Percentiles rank a stretch among this genome's conserved stretches.
Evolutionary conservation across 2,888 invertebrate genomes (phyloP).

Genomic region (Gibbula magus): DNA sequence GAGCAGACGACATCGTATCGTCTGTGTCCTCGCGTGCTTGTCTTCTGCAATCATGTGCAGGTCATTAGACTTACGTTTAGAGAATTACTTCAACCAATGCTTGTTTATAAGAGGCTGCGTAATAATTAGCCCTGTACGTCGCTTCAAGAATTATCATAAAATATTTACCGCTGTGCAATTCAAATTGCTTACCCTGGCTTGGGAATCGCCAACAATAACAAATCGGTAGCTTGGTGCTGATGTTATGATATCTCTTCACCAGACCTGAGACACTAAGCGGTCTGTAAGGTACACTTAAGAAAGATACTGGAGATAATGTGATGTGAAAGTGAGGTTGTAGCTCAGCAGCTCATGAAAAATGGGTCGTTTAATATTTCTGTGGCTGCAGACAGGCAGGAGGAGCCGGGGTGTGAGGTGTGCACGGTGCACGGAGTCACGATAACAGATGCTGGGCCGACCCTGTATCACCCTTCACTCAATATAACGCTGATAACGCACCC

Average conservation of each 20-base stretch:
- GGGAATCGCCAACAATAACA: background rate
- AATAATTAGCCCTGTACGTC: slow-evolving; percentile 1
- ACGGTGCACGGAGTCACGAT: background rate
- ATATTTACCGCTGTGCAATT: slow-evolving; percentile 5
- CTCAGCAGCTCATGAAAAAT: too few species aligned
- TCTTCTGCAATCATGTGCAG: background rate
- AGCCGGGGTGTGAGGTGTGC: background rate
- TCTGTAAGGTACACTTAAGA: too few species aligned
- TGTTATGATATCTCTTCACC: too few species aligned
- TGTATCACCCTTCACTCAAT: background rate
- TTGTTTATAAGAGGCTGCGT: background rate
- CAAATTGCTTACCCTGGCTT: background rate
- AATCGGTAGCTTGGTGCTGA: too few species aligned
- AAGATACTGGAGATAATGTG: too few species aligned
- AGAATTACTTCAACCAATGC: background rate
- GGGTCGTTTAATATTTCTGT: slow-evolving; percentile 3
- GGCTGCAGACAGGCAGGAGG: background rate
- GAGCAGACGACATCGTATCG: background rate
- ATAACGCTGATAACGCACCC: background rate
- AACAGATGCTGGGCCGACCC: background rate
- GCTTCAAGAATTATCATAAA: slow-evolving; percentile 13
- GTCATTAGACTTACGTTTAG: background rate
- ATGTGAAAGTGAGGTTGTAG: too few species aligned
- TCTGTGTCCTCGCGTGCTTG: background rate
- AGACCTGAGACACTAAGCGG: too few species aligned